Evolutionary conservation across 2,797 vertebrate genomes (phyloP), one percentile per base, ranked within the genome.

Genomic region (Mus spretus): DNA sequence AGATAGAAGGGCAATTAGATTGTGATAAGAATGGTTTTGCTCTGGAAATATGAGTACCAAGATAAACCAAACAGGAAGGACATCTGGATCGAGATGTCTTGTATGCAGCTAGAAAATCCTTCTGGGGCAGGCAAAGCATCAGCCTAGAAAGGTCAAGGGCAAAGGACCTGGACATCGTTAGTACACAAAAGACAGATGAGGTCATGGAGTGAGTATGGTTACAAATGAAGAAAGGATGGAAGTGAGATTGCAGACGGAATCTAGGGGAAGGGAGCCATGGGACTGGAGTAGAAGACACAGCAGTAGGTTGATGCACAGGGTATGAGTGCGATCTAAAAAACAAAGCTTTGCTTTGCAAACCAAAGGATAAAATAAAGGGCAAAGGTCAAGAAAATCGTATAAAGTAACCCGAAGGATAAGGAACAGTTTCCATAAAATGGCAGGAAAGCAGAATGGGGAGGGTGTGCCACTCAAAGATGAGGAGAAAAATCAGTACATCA

Each of bases 61-160:
- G 63, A 85, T n/a, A n/a, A 86, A 67, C 20, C 63, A 31, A 53
- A 70, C 47, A 70, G 44, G 44, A 70, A 70, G 63, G 31, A 70
- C 44, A 50, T 53, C 83, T 70, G 50, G 44, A n/a, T 70, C 1
- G 1, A 44, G 53, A 79, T 59, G 44, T 55, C 37, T 37, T 82
- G 63, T 12, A 53, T 57, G 81, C 26, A n/a, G 72, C 0, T 82
- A 6, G 63, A 55, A 55, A 84, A 93, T 57, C 26, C 37, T 89
- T 75, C 55, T 91, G 74, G 74, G 81, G 80, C 44, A 93, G 47
- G 55, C 44, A 78, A 83, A 94, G 57, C 6, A 26, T 87, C 59
- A 87, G 37, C 37, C 10, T 80, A 8, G 63, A 79, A 67, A 90
- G 50, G n/a, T 81, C 47, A 89, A 74, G n/a, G 78, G 19, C 5